phyloP scores from a whole-genome alignment of 2,113 vertebrate species.

The Lampris incognitus region DNA sequence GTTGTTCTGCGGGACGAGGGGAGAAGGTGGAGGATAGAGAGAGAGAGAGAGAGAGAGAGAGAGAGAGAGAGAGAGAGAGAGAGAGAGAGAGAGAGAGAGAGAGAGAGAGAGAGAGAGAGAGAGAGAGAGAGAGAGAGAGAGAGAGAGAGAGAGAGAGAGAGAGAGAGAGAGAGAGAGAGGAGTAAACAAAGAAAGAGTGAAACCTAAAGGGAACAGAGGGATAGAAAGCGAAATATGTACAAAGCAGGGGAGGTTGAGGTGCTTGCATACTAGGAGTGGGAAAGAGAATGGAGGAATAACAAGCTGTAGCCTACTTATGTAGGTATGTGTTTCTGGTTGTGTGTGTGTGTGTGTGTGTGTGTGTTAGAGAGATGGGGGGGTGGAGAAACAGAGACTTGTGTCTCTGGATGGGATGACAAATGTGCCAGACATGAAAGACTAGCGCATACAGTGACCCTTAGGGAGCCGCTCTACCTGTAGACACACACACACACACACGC shows the following conservation, averaged over 20 bases:
- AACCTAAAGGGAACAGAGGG: constrained; percentile 68
- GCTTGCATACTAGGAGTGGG: constrained; percentile 61
- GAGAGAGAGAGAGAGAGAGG: constrained; percentile 11
- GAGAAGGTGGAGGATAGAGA: constrained; percentile 42
- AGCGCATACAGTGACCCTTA: constrained; percentile 56
- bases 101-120: constrained; percentile 12
- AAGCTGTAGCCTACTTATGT: constrained; percentile 69
- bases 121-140: constrained; percentile 45
- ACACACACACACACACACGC: constrained; percentile 18
- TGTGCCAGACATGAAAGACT: constrained; percentile 80
- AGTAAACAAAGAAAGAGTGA: constrained; percentile 77
- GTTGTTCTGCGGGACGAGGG: constrained; percentile 72
- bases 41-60: constrained; percentile 20
- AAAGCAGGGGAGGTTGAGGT: constrained; percentile 74
- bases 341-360: constrained; percentile 17
- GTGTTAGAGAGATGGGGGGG: constrained; percentile 75
- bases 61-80: background rate
- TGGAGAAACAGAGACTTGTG: constrained; percentile 65
- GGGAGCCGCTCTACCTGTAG: constrained; percentile 60
- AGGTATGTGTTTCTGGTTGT: constrained; percentile 5
- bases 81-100: background rate
- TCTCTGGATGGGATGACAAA: constrained; percentile 88
- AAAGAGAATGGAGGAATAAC: constrained; percentile 63
- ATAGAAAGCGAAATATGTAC: constrained; percentile 26
- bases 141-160: constrained; percentile 37